Percentiles rank a stretch among this genome's conserved stretches.
phyloP scores from a whole-genome alignment of 1,140 invertebrate species.

The Microplitis demolitor region DNA sequence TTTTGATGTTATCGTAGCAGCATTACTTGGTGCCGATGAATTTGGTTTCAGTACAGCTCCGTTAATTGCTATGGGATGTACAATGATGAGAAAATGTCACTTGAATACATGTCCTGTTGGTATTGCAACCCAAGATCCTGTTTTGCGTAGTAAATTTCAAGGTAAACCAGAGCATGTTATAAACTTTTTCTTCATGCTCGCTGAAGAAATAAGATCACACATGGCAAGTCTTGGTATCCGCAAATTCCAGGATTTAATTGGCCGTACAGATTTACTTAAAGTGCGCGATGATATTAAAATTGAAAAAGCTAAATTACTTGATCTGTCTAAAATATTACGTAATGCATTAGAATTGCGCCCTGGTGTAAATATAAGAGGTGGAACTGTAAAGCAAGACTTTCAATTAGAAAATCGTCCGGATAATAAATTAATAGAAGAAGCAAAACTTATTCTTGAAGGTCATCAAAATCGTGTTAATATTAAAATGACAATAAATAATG shows the following conservation, averaged over 20 bases:
- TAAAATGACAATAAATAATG: slow-evolving; percentile 85
- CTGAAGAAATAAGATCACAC: slow-evolving; percentile 89
- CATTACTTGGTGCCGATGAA: slow-evolving; percentile 95
- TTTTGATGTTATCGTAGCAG: slow-evolving; percentile 96
- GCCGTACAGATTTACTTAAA: slow-evolving; percentile 88
- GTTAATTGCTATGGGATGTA: slow-evolving; percentile 95
- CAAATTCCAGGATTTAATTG: slow-evolving; percentile 91
- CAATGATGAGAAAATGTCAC: slow-evolving; percentile 99
- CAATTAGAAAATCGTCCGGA: slow-evolving; percentile 88
- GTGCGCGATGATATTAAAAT: slow-evolving; percentile 58
- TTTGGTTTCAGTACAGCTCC: slow-evolving; percentile 99
- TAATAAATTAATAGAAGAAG: slow-evolving; percentile 80
- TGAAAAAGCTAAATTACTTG: slow-evolving; percentile 84
- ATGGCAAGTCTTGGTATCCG: slow-evolving; percentile 92
- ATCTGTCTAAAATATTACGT: slow-evolving; percentile 84
- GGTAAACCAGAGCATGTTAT: slow-evolving; percentile 98
- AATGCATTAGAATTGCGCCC: slow-evolving; percentile 90
- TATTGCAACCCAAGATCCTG: slow-evolving; percentile 97
- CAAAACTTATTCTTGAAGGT: slow-evolving; percentile 77
- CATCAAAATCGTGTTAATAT: slow-evolving; percentile 71
- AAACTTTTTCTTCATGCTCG: slow-evolving; percentile 97
- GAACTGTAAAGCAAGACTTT: slow-evolving; percentile 87
- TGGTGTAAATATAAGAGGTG: slow-evolving; percentile 88
- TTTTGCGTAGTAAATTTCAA: slow-evolving; percentile 93
- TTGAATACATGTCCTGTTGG: slow-evolving; percentile 99